Evolutionary conservation across 2,888 invertebrate genomes (phyloP), one percentile per base, ranked within the genome.

Genomic region (Amphipoea lucens): DNA sequence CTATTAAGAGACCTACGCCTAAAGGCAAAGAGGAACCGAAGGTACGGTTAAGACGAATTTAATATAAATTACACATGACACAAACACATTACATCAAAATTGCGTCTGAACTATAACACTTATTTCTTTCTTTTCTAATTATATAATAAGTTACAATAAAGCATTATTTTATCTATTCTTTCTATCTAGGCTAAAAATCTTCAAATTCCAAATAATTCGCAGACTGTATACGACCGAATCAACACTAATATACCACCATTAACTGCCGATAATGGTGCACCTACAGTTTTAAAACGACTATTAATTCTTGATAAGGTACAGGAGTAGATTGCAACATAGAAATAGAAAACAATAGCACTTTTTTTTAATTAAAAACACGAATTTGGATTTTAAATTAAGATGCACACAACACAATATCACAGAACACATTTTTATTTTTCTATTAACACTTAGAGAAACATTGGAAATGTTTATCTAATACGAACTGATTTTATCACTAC

Each of bases 1-100:
- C 96, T 82, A 88, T 97, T 91, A 96, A 96, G 90, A 93, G 95
- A 90, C 96, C 96, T 82, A 90, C 94, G 79, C 91, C 94, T 81
- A 96, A 96, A 92, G 93, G 91, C 80, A 94, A 94, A 86, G 93
- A 94, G 84, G 92, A 91, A 40, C 84, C 86, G 80, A 94, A 96
- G 96, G 96, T 96, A 96, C 70, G 75, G 78, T 72, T 77, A 23
- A 69, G 42, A 42, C 0, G 17, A 20, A 66, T 82, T 48, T 11
- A 57, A 63, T 54, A 57, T n/a, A 54, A 66, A 62, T 67, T 17
- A 40, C 23, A 36, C 29, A 71, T 51, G 14, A 71, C 12, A 69
- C n/a, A 60, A 29, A 9, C 20, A 36, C 1, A 29, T 20, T 42
- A 3, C 14, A 42, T 20, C 29, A 51, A 69, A 62, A 65, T 23